These are phyloP conservation scores for Pyrgilauda ruficollis DNA, from an alignment of 2,113 vertebrate species.

Conservation along the genomic window DNA sequence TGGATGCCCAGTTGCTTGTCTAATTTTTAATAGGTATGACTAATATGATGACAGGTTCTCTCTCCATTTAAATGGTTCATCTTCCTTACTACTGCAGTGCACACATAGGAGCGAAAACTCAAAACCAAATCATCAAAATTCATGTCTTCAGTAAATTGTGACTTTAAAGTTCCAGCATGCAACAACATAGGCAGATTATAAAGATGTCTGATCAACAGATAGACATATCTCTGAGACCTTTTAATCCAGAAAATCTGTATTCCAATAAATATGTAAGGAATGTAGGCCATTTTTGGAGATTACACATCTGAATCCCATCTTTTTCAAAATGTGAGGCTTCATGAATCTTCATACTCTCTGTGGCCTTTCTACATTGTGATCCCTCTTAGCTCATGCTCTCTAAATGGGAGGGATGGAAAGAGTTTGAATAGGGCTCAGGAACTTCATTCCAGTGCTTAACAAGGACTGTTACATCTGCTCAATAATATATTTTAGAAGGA, in stretches of 20 bases:
- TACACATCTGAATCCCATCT: not conserved
- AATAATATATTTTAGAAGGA: not conserved
- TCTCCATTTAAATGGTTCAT: not conserved
- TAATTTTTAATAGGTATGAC: not conserved
- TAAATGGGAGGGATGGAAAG: not conserved
- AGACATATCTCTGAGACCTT: not conserved
- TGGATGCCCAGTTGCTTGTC: not conserved
- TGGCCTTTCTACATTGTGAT: not conserved
- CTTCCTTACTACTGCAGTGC: not conserved
- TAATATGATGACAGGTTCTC: not conserved
- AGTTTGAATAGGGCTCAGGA: not conserved
- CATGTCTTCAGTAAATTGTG: not conserved
- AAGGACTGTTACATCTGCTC: not conserved
- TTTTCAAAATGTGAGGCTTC: not conserved
- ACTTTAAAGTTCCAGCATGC: not conserved
- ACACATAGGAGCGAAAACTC: not conserved
- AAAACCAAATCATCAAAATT: not conserved
- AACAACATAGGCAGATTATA: not conserved
- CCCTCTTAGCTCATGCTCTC: not conserved
- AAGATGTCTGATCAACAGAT: not conserved
- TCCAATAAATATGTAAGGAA: not conserved
- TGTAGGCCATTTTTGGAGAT: fast-evolving
- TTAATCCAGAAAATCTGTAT: not conserved
- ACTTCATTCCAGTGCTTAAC: not conserved
- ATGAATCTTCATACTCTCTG: not conserved